phyloP scores from a whole-genome alignment of 2,797 vertebrate species.

The Lophius americanus region DNA sequence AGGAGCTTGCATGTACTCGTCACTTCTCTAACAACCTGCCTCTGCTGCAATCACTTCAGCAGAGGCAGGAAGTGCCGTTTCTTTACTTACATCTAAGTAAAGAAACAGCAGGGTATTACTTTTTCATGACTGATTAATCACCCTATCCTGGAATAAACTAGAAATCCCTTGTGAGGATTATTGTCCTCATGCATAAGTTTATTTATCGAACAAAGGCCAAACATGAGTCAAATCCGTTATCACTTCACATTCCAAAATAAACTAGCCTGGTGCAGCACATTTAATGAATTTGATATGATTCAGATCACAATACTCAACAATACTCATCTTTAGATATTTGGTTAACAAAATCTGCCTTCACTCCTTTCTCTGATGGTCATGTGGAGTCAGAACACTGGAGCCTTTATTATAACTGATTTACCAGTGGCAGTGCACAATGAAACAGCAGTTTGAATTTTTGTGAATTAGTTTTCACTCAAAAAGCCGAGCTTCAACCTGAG shows the following conservation, averaged over 20 bases:
- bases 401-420: no score
- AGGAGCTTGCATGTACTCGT: constrained; percentile 33
- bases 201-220: neutral
- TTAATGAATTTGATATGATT: no score
- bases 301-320: no score
- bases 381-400: no score
- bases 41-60: constrained; percentile 16
- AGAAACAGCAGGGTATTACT: constrained; percentile 7
- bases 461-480: no score
- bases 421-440: no score
- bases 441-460: no score
- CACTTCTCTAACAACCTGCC: constrained; percentile 34
- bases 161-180: neutral
- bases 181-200: neutral
- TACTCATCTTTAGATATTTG: no score
- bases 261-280: no score
- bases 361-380: no score
- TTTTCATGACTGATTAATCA: constrained; percentile 3
- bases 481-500: no score
- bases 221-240: neutral
- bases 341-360: no score
- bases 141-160: neutral
- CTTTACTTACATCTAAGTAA: neutral
- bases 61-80: neutral
- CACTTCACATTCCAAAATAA: neutral